A percentile compares a stretch with the other conserved stretches of the same genome.
Conservation (phyloP, 2,113 vertebrate species). For the Myocastor coypus region DNA sequence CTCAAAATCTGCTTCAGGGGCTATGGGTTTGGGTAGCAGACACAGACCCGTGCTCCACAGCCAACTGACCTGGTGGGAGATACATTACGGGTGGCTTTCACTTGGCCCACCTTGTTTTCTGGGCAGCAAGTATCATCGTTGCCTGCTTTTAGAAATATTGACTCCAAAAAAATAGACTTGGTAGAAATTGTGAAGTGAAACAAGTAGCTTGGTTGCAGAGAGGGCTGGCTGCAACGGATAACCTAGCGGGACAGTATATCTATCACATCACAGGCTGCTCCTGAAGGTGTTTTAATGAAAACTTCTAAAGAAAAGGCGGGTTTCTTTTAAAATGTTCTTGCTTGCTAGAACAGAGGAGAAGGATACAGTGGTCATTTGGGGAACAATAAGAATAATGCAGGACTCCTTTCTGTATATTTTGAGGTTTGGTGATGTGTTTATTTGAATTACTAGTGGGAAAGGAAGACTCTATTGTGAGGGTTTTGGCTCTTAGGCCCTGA, state of each 20-base stretch:
- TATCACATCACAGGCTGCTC: neutral
- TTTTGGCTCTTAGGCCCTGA: constrained; percentile 23
- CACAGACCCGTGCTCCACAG: neutral
- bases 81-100: neutral
- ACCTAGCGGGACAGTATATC: no score
- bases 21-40: neutral
- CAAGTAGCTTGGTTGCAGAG: neutral
- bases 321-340: neutral
- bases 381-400: neutral
- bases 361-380: neutral
- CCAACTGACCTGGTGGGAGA: neutral
- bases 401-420: neutral
- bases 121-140: neutral
- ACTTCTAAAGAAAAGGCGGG: neutral
- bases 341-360: constrained; percentile 46
- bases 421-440: constrained; percentile 18
- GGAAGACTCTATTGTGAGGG: neutral
- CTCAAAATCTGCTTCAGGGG: neutral
- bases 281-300: neutral
- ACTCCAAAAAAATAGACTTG: neutral
- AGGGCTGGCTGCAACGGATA: neutral
- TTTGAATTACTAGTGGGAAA: neutral
- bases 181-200: neutral
- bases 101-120: neutral
- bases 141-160: neutral